Base-by-base conservation (phyloP, 2,797 vertebrate genomes). In the Pangasius krempfi region DNA sequence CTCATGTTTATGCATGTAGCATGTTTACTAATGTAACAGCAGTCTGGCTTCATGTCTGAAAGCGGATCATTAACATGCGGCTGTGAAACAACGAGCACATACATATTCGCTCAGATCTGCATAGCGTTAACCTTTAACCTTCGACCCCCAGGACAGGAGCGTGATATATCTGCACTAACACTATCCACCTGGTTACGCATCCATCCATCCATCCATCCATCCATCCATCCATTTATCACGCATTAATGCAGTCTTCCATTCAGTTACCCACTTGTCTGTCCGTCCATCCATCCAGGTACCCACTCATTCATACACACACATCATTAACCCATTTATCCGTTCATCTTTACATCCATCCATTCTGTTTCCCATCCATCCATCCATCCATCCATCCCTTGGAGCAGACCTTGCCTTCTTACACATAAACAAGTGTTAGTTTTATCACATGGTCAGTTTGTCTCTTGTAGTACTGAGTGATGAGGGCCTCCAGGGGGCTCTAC, bases 41-140 rank as follows among this genome's bases (percentile, higher is more conserved):
- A 20, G 91, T 91, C 90, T 91, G 91, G 87, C 64, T 91, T 90
- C 66, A 30, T 37, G 91, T 92, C 90, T 92, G 90, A 86, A 66
- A 50, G 75, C 60, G 20, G 4, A 62, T 89, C 88, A 90, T 90
- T 82, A 91, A 78, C 88, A 91, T 90, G 88, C 81, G 62, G 62
- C 80, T 87, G 62, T 58, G 82, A 40, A 76, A 72, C 62, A 40
- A 76, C 1, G 40, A 7, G 72, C 25, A 60, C 56, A 85, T 90
- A 89, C 87, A 90, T 89, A 92, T 91, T 92, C 86, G 88, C 89
- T 84, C 40, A 68, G 40, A 88, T 92, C 86, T 91, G 90, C 90
- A 91, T 92, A 85, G 80, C 68, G 76, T 91, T 86, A 84, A 73
- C 84, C 83, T 90, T 82, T 89, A 50, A 89, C 89, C 90, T 54